Evolutionary conservation across 1,140 invertebrate genomes (phyloP), one percentile per base, ranked within the genome.

Genomic region (Orchestia grillus): DNA sequence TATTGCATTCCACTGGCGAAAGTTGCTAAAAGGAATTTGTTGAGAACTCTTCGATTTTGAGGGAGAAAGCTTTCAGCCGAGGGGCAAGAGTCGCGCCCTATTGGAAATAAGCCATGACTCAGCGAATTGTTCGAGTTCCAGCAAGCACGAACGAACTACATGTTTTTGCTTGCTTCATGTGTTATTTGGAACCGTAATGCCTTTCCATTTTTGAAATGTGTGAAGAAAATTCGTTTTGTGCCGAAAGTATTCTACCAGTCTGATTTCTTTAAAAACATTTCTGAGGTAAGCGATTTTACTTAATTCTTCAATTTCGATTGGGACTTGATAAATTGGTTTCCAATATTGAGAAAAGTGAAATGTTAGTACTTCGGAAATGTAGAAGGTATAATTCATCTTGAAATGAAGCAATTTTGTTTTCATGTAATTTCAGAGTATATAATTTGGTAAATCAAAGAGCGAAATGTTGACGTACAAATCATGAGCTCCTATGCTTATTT

Each of bases 11-110:
- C 92, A 45, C 44, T 47, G 92, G 40, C 44, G 43, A 47, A 94
- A 94, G 92, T 94, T 94, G 92, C 36, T 94, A 94, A 94, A 77
- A 94, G 92, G 92, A 94, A 94, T 94, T 47, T 94, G 44, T 94
- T 94, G 92, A 94, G 88, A 94, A 94, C 43, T 94, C 92, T 94
- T 94, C 44, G 41, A 45, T 94, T 94, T 47, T 47, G 44, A 94
- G 92, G 92, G 44, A 6, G 36, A 45, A 94, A 45, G 92, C 43
- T 94, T 47, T 94, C 43, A 45, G 44, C 43, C 92, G 92, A 23
- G 40, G 92, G 92, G 43, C 43, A 40, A 44, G 44, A 45, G 92
- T 45, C 43, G 43, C 44, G 40, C 92, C 43, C 92, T 94, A 94
- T 45, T 94, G 92, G 92, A 94, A 44, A 94, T 94, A 94, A 94